Percentiles rank a stretch among this genome's conserved stretches.
Evolutionary conservation across 2,113 vertebrate species (phyloP).

Genomic region (Limanda limanda): DNA sequence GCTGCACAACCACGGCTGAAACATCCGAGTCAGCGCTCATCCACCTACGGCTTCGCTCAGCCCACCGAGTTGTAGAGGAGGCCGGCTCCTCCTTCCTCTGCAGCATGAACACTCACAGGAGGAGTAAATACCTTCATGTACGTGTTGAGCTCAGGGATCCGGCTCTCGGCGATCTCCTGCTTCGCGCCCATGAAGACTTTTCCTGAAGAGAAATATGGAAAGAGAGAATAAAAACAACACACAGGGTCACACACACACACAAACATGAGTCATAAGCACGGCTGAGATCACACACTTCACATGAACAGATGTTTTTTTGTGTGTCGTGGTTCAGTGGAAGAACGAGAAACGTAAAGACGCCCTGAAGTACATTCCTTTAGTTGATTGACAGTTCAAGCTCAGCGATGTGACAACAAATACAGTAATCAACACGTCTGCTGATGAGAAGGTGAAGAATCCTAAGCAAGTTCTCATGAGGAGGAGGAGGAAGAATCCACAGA

Average conservation of each 20-base stretch:
- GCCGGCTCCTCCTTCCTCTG: background rate
- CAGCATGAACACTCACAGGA: too few relatives aligned
- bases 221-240: too few relatives aligned
- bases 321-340: too few relatives aligned
- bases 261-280: too few relatives aligned
- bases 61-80: conserved; percentile 55
- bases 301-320: too few relatives aligned
- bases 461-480: too few relatives aligned
- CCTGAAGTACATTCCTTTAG: too few relatives aligned
- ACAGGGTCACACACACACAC: too few relatives aligned
- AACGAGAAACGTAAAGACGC: too few relatives aligned
- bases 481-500: background rate
- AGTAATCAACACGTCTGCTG: background rate
- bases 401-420: background rate
- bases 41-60: conserved; percentile 68
- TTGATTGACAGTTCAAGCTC: too few relatives aligned
- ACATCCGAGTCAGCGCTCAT: conserved; percentile 64
- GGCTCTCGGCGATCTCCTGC: conserved; percentile 91
- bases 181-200: conserved; percentile 94
- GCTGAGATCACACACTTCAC: too few relatives aligned
- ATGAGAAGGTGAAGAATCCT: too few relatives aligned
- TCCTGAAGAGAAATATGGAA: conserved; percentile 74
- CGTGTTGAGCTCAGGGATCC: conserved; percentile 90
- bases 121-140: conserved; percentile 92
- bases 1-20: conserved; percentile 65